Conservation (phyloP, 2,888 invertebrate genomes). For the Tetrapedia diversipes region DNA sequence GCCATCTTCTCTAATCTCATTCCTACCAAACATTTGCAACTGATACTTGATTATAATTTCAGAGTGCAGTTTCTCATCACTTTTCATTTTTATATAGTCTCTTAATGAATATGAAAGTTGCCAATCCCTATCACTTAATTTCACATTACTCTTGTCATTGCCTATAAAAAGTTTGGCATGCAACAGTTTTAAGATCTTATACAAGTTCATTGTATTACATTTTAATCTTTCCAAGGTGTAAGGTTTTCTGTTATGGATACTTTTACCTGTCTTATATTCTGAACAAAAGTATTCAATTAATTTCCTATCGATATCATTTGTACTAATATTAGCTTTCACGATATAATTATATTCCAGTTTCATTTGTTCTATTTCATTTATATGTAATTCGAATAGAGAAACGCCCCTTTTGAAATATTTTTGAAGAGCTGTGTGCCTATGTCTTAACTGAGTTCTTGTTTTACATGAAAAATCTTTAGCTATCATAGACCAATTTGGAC, state of each 20-base stretch:
- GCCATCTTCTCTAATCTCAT: not conserved
- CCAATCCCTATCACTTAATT: constrained; percentile 67
- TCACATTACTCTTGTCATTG: constrained; percentile 54
- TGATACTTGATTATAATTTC: constrained; percentile 61
- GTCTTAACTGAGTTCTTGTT: constrained; percentile 85
- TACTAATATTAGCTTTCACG: no score
- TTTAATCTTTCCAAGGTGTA: constrained; percentile 79
- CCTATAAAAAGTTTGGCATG: constrained; percentile 72
- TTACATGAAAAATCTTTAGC: constrained; percentile 84
- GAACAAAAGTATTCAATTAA: constrained; percentile 70
- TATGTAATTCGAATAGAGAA: constrained; percentile 41
- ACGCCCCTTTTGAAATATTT: constrained; percentile 57
- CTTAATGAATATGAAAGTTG: constrained; percentile 67
- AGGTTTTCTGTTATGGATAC: constrained; percentile 82
- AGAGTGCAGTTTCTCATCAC: not conserved
- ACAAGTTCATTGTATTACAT: constrained; percentile 81
- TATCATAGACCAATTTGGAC: constrained; percentile 84
- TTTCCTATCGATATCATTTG: constrained; percentile 69
- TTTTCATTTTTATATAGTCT: constrained; percentile 18
- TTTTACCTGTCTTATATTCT: not conserved
- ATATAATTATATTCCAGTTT: no score
- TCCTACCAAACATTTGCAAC: constrained; percentile 70
- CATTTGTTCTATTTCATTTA: not conserved
- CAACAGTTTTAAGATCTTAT: constrained; percentile 77
- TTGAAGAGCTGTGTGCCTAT: constrained; percentile 85